Conservation (phyloP, 2,113 vertebrate genomes). For the Notiomystis cincta region DNA sequence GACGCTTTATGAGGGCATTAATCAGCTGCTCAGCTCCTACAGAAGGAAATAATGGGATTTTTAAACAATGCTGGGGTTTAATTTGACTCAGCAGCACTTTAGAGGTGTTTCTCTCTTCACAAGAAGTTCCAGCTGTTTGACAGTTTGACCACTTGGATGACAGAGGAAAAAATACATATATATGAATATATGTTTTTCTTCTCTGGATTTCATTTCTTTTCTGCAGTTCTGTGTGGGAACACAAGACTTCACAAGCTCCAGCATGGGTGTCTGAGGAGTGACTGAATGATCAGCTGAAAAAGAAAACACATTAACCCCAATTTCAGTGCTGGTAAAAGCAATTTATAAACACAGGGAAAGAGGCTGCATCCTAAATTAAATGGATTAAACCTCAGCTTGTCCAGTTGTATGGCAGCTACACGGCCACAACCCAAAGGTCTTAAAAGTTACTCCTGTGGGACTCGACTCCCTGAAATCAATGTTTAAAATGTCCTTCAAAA, state of each 20-base stretch:
- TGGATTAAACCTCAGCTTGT: neutral
- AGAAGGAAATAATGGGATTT: neutral
- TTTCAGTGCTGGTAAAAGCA: neutral
- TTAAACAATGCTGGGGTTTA: neutral
- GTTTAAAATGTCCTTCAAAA: neutral
- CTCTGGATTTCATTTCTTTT: neutral
- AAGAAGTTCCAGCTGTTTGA: neutral
- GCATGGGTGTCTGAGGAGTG: accelerated
- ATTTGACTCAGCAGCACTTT: neutral
- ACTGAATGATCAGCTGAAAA: neutral
- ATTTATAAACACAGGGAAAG: neutral
- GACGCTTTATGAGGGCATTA: neutral
- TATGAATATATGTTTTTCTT: neutral
- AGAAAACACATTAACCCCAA: neutral
- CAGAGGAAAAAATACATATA: neutral
- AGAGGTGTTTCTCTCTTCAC: neutral
- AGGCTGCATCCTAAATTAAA: neutral
- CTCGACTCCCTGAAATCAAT: neutral
- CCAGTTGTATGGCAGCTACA: neutral
- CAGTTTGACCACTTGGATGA: neutral
- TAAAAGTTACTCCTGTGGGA: neutral
- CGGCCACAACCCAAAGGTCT: accelerated
- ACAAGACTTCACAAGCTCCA: neutral
- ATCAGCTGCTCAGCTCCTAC: constrained; percentile 14
- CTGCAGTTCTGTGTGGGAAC: neutral